A percentile compares a stretch with the other conserved stretches of the same genome.
Evolutionary conservation across 2,113 vertebrate genomes (phyloP).

Genomic region (Phalacrocorax pelagicus): DNA sequence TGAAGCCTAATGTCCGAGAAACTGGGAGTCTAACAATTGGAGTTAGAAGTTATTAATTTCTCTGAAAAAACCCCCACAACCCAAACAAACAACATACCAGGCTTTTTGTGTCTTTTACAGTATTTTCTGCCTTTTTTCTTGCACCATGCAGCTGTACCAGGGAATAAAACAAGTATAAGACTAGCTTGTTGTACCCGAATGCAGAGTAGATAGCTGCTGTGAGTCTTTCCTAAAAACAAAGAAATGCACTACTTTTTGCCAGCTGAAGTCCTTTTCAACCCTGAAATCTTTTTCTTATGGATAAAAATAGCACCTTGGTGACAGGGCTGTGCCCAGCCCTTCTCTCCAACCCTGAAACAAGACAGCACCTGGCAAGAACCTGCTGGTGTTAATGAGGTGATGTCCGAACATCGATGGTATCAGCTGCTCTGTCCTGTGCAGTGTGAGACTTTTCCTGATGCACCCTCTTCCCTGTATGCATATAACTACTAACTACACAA

Average conservation of each 20-base stretch:
- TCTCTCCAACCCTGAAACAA: neutral
- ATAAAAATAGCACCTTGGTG: neutral
- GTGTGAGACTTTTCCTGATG: neutral
- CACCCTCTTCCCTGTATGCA: neutral
- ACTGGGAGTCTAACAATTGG: neutral
- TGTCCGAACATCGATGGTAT: neutral
- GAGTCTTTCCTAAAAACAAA: neutral
- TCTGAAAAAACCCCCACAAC: neutral
- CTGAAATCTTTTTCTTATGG: neutral
- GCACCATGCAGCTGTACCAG: rapidly evolving
- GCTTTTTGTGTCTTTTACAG: neutral
- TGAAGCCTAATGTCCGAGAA: neutral
- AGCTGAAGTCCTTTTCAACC: neutral
- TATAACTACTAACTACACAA: neutral
- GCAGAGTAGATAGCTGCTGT: neutral
- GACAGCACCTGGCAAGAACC: neutral
- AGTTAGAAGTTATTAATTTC: neutral
- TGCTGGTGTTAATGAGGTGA: neutral
- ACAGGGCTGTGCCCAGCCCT: neutral
- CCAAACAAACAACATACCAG: neutral
- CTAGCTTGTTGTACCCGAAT: neutral
- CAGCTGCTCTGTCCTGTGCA: neutral
- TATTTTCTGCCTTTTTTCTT: neutral
- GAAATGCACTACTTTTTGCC: neutral
- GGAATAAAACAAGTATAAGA: neutral